A percentile compares a stretch with the other conserved stretches of the same genome.
Evolutionary conservation across 2,888 invertebrate species (phyloP).

Genomic region (Drosophila peninsularis): DNA sequence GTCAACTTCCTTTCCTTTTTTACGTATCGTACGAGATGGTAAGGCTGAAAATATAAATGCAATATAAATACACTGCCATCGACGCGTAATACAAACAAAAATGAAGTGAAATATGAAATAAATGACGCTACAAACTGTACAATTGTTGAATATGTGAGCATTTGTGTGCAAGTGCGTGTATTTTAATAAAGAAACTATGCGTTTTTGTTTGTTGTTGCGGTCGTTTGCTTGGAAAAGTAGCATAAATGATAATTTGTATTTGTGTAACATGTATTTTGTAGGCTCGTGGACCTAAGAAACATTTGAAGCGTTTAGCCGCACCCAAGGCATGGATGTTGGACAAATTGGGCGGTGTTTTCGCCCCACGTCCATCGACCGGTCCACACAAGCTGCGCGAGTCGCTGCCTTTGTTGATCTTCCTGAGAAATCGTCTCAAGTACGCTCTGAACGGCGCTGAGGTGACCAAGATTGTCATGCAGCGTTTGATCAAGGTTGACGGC

Average conservation of each 20-base stretch:
- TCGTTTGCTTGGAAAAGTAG: slow-evolving; percentile 8
- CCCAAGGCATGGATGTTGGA: slow-evolving; percentile 99
- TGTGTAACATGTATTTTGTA: slow-evolving; percentile 83
- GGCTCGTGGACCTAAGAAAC: slow-evolving; percentile 99
- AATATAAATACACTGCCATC: slow-evolving; percentile 77
- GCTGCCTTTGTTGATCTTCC: slow-evolving; percentile 97
- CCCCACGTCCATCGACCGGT: slow-evolving; percentile 98
- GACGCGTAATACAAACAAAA: slow-evolving; percentile 47
- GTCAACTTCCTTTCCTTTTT: slow-evolving; percentile 82
- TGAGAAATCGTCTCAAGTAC: slow-evolving; percentile 98
- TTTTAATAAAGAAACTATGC: slow-evolving; percentile 18
- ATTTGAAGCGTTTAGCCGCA: slow-evolving; percentile 99
- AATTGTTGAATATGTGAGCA: slow-evolving; percentile 38
- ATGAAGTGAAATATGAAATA: slow-evolving; percentile 29
- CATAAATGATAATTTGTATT: slow-evolving; percentile 16
- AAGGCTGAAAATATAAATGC: slow-evolving; percentile 72
- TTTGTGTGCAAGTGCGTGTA: slow-evolving; percentile 37
- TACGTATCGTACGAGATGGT: slow-evolving; percentile 85
- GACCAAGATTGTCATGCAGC: slow-evolving; percentile 98
- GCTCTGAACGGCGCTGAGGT: slow-evolving; percentile 98
- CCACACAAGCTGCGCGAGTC: slow-evolving; percentile 99
- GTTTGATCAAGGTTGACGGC: slow-evolving; percentile 98
- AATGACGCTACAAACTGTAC: slow-evolving; percentile 24
- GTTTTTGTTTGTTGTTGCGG: slow-evolving; percentile 51
- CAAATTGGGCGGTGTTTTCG: slow-evolving; percentile 98